Base-by-base conservation (phyloP, 2,797 vertebrate genomes). In the Geotrypetes seraphini region DNA sequence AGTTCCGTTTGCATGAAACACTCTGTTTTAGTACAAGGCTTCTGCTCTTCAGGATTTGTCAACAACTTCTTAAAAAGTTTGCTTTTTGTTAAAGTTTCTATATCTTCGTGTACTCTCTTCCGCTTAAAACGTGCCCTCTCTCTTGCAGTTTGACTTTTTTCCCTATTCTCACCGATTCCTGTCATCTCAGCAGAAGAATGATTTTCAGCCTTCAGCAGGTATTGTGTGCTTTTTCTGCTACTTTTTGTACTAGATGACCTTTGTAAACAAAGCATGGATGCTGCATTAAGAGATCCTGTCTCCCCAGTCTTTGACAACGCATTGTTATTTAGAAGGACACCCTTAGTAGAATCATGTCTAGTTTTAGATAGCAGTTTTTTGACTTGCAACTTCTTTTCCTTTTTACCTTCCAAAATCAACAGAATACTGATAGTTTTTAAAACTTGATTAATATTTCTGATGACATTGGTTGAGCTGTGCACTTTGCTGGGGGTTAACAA, bases 261-360 rank as follows among this genome's bases (percentile, higher is more conserved):
- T 19, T 25, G 5, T 29, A 12, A 21, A 45, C 47, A 44, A 64
- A 58, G 40, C 35, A 47, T 30, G 31, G 18, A n/a, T 2, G 1
- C 26, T 32, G 25, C 28, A n/a, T 13, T 28, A 12, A 23, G 28
- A 43, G n/a, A n/a, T n/a, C n/a, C n/a, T n/a, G n/a, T n/a, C n/a
- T n/a, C n/a, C n/a, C n/a, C n/a, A n/a, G n/a, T n/a, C n/a, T n/a
- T n/a, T n/a, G n/a, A n/a, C n/a, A n/a, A n/a, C n/a, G n/a, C n/a
- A n/a, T n/a, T n/a, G n/a, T n/a, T n/a, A n/a, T n/a, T n/a, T n/a
- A n/a, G n/a, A n/a, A n/a, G n/a, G n/a, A n/a, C n/a, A n/a, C n/a
- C n/a, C n/a, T n/a, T n/a, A n/a, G n/a, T n/a, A n/a, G n/a, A n/a
- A n/a, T n/a, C n/a, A n/a, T n/a, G n/a, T n/a, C n/a, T n/a, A n/a